phyloP scores from a whole-genome alignment of 2,888 invertebrate species.

The Halictus ligatus region DNA sequence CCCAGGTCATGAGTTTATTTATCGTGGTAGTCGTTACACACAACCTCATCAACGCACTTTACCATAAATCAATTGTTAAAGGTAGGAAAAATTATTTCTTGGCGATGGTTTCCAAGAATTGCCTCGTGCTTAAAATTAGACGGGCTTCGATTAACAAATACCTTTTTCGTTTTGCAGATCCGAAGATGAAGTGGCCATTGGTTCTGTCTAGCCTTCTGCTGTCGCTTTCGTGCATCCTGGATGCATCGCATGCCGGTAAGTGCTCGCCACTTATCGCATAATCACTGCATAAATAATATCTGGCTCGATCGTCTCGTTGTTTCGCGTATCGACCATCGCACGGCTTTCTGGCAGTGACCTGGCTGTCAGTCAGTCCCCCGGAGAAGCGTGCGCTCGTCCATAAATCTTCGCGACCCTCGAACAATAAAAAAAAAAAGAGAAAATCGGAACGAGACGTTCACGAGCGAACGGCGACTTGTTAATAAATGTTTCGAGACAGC shows the following conservation, averaged over 20 bases:
- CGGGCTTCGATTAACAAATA: neutral
- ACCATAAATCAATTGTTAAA: too few species aligned
- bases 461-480: constrained; percentile 24
- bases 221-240: constrained; percentile 77
- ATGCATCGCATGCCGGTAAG: constrained; percentile 78
- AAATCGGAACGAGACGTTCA: constrained; percentile 24
- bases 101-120: too few species aligned
- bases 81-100: too few species aligned
- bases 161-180: constrained; percentile 57
- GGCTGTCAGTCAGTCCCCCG: neutral
- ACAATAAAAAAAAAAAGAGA: constrained; percentile 16
- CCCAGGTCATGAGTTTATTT: too few species aligned
- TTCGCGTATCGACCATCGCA: constrained; percentile 42
- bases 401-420: constrained; percentile 23
- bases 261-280: constrained; percentile 40
- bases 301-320: constrained; percentile 46
- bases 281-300: constrained; percentile 50
- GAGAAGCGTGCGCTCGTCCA: neutral
- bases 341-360: constrained; percentile 16
- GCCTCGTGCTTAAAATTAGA: too few species aligned
- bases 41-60: too few species aligned
- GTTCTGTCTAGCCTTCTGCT: constrained; percentile 78
- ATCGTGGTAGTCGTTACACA: too few species aligned
- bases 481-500: constrained; percentile 47
- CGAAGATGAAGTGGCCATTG: constrained; percentile 81